Evolutionary conservation across 2,888 invertebrate species (phyloP), one percentile per base, ranked within the genome.

Genomic region (Ophonus ardosiacus): DNA sequence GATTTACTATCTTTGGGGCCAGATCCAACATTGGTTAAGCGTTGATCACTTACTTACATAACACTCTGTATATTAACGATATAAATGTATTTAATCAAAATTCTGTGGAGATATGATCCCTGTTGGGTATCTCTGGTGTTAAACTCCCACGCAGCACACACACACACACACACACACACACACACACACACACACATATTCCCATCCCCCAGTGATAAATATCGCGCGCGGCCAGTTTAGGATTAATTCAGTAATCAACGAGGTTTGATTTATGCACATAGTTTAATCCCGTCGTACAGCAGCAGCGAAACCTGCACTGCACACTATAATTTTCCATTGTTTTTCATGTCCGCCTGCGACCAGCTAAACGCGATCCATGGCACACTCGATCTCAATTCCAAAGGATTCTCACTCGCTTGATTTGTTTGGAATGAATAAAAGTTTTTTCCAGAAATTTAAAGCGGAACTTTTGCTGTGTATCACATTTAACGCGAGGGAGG

Each of bases 201-300:
- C 43, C 43, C 8, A 2, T 31, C 31, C 3, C 31, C 5, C 43
- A 51, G 78, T 59, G 80, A 80, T 80, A 80, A 80, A 80, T 80
- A 80, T 61, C 80, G 40, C 61, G 79, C 76, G 59, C 78, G 80
- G 13, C 80, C 71, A 81, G 81, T 81, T 81, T 81, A 81, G 81
- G 81, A 81, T 81, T 81, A 81, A 81, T 81, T 81, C 81, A 71
- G 81, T 81, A 81, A 81, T 81, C 81, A 81, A 81, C 81, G 68
- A 51, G 51, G 59, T 68, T 65, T 81, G 81, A 81, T 81, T 81
- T 81, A 81, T 81, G 57, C 31, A 31, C 56, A 71, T 81, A 59
- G 81, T 57, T 81, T 81, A 81, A 81, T 81, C 81, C 81, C 56
- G 7, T 43, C 40, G 31, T 38, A 68, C n/a, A 68, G n/a, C 38